Evolutionary conservation across 2,888 invertebrate species (phyloP).

Genomic region (Craniophora ligustri): DNA sequence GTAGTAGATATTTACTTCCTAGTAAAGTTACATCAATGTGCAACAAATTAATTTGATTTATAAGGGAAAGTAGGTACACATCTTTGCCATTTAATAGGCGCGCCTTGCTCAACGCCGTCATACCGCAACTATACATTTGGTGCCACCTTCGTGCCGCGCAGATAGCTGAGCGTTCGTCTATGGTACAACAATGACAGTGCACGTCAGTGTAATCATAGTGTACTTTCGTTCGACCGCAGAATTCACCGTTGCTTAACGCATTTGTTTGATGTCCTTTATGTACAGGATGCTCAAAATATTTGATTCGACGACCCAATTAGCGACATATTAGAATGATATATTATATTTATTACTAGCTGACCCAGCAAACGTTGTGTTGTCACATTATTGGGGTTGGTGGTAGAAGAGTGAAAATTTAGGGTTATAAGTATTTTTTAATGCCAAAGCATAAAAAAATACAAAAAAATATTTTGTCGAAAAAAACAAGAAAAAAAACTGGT

Average conservation of each 20-base stretch:
- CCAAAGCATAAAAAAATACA: too few relatives aligned
- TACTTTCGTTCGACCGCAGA: slow-evolving; percentile 54
- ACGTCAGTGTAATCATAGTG: slow-evolving; percentile 33
- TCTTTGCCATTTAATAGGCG: slow-evolving; percentile 5
- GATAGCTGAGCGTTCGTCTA: slow-evolving; percentile 40
- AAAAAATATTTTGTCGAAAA: too few relatives aligned
- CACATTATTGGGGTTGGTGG: too few relatives aligned
- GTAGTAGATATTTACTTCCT: too few relatives aligned
- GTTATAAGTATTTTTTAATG: too few relatives aligned
- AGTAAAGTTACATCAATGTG: too few relatives aligned
- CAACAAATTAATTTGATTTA: slow-evolving; percentile 11
- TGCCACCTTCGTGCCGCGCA: slow-evolving; percentile 40
- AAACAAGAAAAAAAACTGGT: too few relatives aligned
- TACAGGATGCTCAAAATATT: slow-evolving; percentile 10
- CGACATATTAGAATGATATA: too few relatives aligned
- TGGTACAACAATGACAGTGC: slow-evolving; percentile 35
- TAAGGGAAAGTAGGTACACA: slow-evolving; percentile 43
- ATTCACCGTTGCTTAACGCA: slow-evolving; percentile 35
- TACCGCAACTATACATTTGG: slow-evolving; percentile 40
- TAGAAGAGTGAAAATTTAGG: too few relatives aligned
- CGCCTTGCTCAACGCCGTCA: slow-evolving; percentile 35
- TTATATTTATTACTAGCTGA: too few relatives aligned
- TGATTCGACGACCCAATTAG: too few relatives aligned
- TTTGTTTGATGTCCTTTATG: slow-evolving; percentile 38
- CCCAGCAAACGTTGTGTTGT: too few relatives aligned